A percentile compares a stretch with the other conserved stretches of the same genome.
Evolutionary conservation across 2,113 vertebrate species (phyloP).

Genomic region (Sorex araneus): DNA sequence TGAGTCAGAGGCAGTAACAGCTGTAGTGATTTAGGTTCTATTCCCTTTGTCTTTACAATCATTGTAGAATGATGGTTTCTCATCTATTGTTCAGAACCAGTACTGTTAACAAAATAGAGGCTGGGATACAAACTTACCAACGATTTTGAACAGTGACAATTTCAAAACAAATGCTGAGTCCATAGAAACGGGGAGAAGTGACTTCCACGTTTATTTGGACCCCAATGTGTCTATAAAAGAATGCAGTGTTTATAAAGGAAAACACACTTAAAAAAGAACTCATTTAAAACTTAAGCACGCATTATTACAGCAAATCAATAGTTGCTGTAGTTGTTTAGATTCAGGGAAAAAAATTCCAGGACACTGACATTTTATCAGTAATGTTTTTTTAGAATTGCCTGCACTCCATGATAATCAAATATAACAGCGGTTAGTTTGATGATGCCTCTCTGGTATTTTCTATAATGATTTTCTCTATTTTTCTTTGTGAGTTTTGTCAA

Average conservation of each 20-base stretch:
- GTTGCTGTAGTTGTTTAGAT: slow-evolving; percentile 20
- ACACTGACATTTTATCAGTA: background rate
- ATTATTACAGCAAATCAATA: slow-evolving; percentile 1
- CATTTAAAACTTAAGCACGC: background rate
- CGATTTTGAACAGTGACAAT: background rate
- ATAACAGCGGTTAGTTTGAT: background rate
- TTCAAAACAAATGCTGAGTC: background rate
- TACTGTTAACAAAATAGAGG: background rate
- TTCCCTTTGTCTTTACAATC: background rate
- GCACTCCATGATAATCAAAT: background rate
- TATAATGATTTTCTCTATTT: background rate
- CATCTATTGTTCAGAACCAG: background rate
- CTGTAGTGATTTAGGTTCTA: background rate
- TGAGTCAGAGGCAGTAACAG: background rate
- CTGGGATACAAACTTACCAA: background rate
- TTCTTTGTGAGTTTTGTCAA: background rate
- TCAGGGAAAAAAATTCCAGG: background rate
- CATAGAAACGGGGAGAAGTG: background rate
- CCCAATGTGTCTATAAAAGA: background rate
- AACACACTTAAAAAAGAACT: background rate
- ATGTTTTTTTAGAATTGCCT: background rate
- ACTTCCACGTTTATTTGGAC: background rate
- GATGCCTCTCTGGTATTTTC: background rate
- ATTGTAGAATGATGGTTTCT: background rate
- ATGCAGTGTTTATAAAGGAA: background rate